A percentile compares a stretch with the other conserved stretches of the same genome.
Evolutionary conservation across 1,140 invertebrate species (phyloP).

Genomic region (Rhagoletis zephyria): DNA sequence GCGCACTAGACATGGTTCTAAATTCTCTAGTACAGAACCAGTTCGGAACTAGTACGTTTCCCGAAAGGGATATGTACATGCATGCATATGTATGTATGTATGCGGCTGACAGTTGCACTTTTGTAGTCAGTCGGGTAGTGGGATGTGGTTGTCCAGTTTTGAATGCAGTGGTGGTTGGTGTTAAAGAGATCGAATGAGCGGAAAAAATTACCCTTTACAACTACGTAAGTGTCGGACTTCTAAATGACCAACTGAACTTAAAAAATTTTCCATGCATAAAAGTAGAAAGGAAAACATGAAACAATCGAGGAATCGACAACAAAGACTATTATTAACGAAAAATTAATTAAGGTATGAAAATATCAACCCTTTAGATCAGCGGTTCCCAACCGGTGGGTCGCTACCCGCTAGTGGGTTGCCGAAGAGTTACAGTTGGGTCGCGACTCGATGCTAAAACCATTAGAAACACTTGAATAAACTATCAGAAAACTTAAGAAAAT

Average conservation of each 20-base stretch:
- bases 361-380: conserved; percentile 14
- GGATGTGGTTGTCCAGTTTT: neutral
- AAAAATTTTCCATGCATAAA: conserved; percentile 36
- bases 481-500: too few relatives aligned
- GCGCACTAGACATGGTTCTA: too few relatives aligned
- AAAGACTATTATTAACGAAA: neutral
- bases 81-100: too few relatives aligned
- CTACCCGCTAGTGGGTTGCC: too few relatives aligned
- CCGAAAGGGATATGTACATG: too few relatives aligned
- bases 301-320: neutral
- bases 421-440: too few relatives aligned
- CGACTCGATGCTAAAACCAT: too few relatives aligned
- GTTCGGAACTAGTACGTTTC: too few relatives aligned
- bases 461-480: too few relatives aligned
- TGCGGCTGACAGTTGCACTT: neutral
- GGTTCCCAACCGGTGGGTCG: neutral
- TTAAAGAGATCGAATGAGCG: conserved; percentile 9
- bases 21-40: too few relatives aligned
- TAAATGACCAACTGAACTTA: conserved; percentile 47
- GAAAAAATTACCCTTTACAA: conserved; percentile 8
- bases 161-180: neutral
- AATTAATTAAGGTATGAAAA: neutral
- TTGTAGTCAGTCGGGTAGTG: neutral
- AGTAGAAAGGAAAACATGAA: neutral
- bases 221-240: neutral